Evolutionary conservation across 2,888 invertebrate genomes (phyloP).

Genomic region (Machimus rusticus): DNA sequence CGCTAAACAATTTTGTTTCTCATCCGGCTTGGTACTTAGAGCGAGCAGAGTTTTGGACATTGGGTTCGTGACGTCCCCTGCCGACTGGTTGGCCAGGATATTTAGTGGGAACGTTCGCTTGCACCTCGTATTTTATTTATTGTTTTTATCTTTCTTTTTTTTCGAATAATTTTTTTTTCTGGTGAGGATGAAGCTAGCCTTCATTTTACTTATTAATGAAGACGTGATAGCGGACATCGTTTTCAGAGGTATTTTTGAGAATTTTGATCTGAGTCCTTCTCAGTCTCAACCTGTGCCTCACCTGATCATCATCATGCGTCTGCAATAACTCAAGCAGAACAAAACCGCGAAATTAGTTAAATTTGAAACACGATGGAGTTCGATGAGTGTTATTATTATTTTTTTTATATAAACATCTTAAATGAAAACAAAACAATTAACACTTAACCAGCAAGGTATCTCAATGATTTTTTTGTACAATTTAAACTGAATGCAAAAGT

Average conservation of each 20-base stretch:
- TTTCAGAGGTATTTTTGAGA: slow-evolving; percentile 31
- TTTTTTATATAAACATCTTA: slow-evolving; percentile 20
- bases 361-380: slow-evolving; percentile 44
- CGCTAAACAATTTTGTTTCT: background rate
- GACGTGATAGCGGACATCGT: slow-evolving; percentile 19
- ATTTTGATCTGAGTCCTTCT: slow-evolving; percentile 27
- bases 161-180: background rate
- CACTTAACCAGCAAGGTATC: background rate
- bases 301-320: slow-evolving; percentile 54
- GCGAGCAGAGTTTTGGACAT: background rate
- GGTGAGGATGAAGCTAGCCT: slow-evolving; percentile 17
- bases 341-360: slow-evolving; percentile 63
- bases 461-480: background rate
- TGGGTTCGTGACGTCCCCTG: background rate
- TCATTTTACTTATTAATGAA: slow-evolving; percentile 22
- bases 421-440: slow-evolving; percentile 34
- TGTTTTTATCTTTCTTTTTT: slow-evolving; percentile 18
- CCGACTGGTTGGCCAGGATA: background rate
- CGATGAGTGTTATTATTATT: slow-evolving; percentile 33
- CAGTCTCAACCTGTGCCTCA: slow-evolving; percentile 45
- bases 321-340: slow-evolving; percentile 64
- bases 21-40: background rate
- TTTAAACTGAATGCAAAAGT: background rate
- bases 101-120: background rate
- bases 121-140: background rate